These are phyloP conservation scores for Xenentodon cancila DNA, from an alignment of 2,797 vertebrate genomes.

Conservation along the genomic window DNA sequence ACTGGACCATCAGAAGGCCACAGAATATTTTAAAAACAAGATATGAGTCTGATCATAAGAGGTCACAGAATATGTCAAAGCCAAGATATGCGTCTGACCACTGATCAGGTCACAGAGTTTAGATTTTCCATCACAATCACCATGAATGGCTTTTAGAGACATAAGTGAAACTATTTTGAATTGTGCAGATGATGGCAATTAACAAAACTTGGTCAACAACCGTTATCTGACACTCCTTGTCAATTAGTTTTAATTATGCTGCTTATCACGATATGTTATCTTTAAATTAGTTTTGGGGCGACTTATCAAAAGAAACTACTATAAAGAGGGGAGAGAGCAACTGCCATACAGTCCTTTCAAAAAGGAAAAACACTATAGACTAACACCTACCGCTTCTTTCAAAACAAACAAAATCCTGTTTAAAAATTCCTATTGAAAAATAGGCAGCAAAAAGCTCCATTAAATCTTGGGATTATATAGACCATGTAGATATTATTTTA, in stretches of 20 bases:
- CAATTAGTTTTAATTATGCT: slow-evolving; percentile 6
- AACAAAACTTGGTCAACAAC: neutral
- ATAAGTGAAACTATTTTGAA: neutral
- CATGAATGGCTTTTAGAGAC: neutral
- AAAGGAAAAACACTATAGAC: neutral
- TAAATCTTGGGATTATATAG: no score
- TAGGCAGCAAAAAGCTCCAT: neutral
- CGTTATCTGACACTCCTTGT: neutral
- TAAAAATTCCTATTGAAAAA: neutral
- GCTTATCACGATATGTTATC: slow-evolving; percentile 1
- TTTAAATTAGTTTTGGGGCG: neutral
- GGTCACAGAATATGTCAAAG: no score
- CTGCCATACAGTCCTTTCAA: neutral
- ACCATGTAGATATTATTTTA: no score
- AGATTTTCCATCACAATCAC: no score
- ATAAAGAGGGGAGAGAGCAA: neutral
- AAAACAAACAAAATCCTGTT: no score
- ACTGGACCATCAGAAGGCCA: no score
- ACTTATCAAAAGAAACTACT: neutral
- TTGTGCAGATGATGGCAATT: neutral
- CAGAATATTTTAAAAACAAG: no score
- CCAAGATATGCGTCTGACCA: no score
- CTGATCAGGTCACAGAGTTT: no score
- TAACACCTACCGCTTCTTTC: neutral
- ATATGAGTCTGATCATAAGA: no score